Base-by-base conservation (phyloP, 2,888 invertebrate genomes). In the Caenorhabditis uteleia region DNA sequence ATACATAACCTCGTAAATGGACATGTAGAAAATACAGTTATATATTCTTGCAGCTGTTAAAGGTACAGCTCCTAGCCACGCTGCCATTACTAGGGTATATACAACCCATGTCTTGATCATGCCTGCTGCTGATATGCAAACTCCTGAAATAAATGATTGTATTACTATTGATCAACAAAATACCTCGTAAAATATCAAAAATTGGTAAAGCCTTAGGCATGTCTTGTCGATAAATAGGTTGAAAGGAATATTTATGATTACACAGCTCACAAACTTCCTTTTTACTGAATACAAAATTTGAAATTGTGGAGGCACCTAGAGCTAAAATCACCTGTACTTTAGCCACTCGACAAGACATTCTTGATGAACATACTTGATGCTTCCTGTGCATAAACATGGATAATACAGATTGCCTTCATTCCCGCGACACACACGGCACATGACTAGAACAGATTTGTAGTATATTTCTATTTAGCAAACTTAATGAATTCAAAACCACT, bases 171-270 rank as follows among this genome's bases (percentile, higher is more conserved):
- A n/a, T n/a, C n/a, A n/a, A n/a, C n/a, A n/a, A n/a, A n/a, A n/a
- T 36, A 2, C 98, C 98, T 42, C 91, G 91, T 0, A 93, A 88
- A 8, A 98, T 91, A 85, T 97, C 97, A 71, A 89, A 89, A 27
- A 98, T 87, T 0, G 98, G 98, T 78, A 98, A 86, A 62, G 95
- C 88, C 64, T 95, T 89, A n/a, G 98, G 98, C 98, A 98, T 98
- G 84, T 98, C 97, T 26, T 95, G 93, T n/a, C 95, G 93, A 86
- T 98, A 98, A 78, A 98, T 97, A 26, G 98, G 98, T 82, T 93
- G 94, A 83, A 98, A 98, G 3, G 94, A 93, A 85, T 97, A 98
- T 62, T 93, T 89, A 86, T 98, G 92, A 49, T 68, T 73, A 34
- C 70, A 73, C 21, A 98, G 86, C 85, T 98, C 98, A 87, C 98